Evolutionary conservation across 2,113 vertebrate genomes (phyloP).

Genomic region (Nothoprocta pentlandii): DNA sequence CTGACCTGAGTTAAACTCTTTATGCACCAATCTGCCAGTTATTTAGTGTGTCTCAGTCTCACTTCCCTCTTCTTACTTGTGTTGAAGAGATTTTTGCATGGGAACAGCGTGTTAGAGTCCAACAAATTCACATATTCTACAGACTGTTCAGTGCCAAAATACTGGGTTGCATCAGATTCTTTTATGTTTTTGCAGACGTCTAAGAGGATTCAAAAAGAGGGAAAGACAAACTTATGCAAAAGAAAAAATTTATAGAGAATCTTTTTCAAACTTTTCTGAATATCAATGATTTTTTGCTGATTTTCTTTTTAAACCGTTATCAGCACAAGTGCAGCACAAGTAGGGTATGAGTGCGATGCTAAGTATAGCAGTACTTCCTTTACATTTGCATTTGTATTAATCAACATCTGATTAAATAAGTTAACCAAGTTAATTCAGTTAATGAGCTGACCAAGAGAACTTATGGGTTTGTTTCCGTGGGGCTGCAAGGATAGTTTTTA

Average conservation of each 20-base stretch:
- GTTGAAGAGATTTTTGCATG: background rate
- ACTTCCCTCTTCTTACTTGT: background rate
- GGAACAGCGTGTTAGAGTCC: background rate
- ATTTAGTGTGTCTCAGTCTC: background rate
- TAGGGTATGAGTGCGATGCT: no score
- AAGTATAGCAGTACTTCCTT: background rate
- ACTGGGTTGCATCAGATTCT: background rate
- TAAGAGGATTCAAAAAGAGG: background rate
- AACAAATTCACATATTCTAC: background rate
- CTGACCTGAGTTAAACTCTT: background rate
- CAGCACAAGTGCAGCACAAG: no score
- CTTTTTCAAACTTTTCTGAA: background rate
- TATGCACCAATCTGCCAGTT: background rate
- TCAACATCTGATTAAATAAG: slow-evolving; percentile 41
- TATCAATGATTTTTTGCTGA: background rate
- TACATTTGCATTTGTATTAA: background rate
- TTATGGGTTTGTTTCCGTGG: slow-evolving; percentile 38
- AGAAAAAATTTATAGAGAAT: background rate
- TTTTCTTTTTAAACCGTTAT: background rate
- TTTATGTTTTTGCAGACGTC: background rate
- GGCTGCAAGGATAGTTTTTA: slow-evolving; percentile 28
- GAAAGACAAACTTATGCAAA: background rate
- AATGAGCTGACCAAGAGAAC: slow-evolving; percentile 13
- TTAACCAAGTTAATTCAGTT: slow-evolving; percentile 43
- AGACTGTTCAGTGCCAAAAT: background rate